Evolutionary conservation across 1,140 invertebrate species (phyloP), one percentile per base, ranked within the genome.

Genomic region (Drosophila kepulauana): DNA sequence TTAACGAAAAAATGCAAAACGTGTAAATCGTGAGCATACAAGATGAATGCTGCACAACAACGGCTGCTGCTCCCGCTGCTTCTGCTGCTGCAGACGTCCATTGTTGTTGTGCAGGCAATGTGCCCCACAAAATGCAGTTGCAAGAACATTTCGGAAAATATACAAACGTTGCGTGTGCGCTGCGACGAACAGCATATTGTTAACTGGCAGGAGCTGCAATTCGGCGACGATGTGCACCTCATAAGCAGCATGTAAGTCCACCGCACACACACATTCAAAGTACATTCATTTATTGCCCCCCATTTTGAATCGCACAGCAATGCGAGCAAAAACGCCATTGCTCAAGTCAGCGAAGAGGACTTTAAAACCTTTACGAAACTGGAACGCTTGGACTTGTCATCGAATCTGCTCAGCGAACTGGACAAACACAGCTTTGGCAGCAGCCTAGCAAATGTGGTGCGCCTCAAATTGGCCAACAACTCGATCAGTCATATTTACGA

Each of bases 301-400:
- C 20, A 25, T 48, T 35, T 63, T 51, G 20, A 25, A 7, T 25
- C 6, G 72, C 94, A 15, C 91, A 96, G 96, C 81, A 95, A 96
- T 92, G 93, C 98, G 54, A 96, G 95, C 81, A 94, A 95, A 84
- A 98, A 98, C 91, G 94, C 95, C 75, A 96, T 98, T 91, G 94
- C 93, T 10, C 91, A 94, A 25, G 95, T 98, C 74, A 94, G 96
- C 89, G 93, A 94, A n/a, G 94, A 96, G 91, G 95, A 96, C 51
- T 98, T 97, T 80, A 94, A 93, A 78, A 95, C 95, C 82, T 94
- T 96, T 72, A 94, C 94, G 35, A 94, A 94, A 65, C 92, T 97
- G n/a, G 95, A 95, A 88, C 94, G 94, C 72, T 93, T 97, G 90
- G 95, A 96, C 92, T 92, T 96, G 45, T 96, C 95, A 0, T 91